Evolutionary conservation across 2,113 vertebrate genomes (phyloP), one percentile per base, ranked within the genome.

Genomic region (Capra hircus): DNA sequence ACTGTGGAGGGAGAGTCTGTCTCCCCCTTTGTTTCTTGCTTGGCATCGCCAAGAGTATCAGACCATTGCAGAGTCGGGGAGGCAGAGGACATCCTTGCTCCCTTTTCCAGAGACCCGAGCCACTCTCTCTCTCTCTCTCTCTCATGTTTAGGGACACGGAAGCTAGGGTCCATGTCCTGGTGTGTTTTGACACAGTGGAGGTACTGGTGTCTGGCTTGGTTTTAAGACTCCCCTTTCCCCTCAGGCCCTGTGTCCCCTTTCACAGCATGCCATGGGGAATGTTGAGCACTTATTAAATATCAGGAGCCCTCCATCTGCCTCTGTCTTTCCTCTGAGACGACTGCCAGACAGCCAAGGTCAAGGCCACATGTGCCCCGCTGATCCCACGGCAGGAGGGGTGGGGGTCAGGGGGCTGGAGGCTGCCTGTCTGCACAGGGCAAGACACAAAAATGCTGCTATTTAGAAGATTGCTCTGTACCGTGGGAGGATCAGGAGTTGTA

Each of bases 261-360:
- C 82, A 67, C 94, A 87, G 60, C 91, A 48, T 45, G 77, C 60
- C 0, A 0, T 60, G 60, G 95, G 93, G 71, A 48, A 91, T 81
- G 96, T 91, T 40, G 80, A 90, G 71, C 93, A 52, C 87, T 89
- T 88, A 95, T 97, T 97, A 95, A 96, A 81, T 87, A 97, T 78
- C 97, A 90, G 74, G 91, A 91, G 55, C 30, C 55, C 77, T 96
- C 96, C 97, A 97, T 98, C 94, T 98, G 95, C 95, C 95, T 97
- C 96, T 94, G 94, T 97, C 94, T 98, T 92, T 85, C 59, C 97
- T 96, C 94, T 88, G 80, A 97, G 60, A 81, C 6, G 30, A 78
- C 50, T 67, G 40, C 59, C 95, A 97, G 94, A 98, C 74, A 98
- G 59, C 45, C 62, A 97, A 97, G 85, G 88, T 94, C 98, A 96